Evolutionary conservation across 30 jellyfish, hydroid and myxozoan genomes (phyloP), one percentile per base, ranked within the genome.

Genomic region (Pelagia noctiluca): DNA sequence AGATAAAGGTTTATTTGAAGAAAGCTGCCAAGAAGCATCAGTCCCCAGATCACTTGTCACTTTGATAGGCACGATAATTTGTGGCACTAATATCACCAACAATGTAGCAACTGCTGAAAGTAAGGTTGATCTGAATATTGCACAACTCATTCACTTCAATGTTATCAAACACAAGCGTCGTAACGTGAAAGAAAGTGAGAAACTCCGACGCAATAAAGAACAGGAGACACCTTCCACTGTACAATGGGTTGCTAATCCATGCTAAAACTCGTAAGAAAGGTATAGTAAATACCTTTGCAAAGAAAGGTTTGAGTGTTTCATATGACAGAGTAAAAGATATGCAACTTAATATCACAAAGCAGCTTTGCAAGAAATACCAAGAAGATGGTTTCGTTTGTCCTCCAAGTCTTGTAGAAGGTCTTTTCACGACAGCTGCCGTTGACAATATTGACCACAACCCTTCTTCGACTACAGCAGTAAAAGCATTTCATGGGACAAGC

Each of bases 321-420:
- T 30, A 71, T 36, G 33, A 25, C 11, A 71, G 80, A 36, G 84
- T 71, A 19, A 29, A 32, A 11, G 78, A 32, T 21, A 35, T 71
- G 22, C 31, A 71, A 22, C 16, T 10, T 3, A 10, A 11, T 24
- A 23, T 72, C 35, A 47, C 84, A 1, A 12, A 72, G 72, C 84
- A n/a, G n/a, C n/a, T n/a, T n/a, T n/a, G n/a, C n/a, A n/a, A n/a
- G n/a, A n/a, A n/a, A n/a, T n/a, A n/a, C 32, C 23, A 72, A 5
- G 48, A 35, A 72, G 78, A 72, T 1, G 80, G 84, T 1, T 8
- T 72, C 23, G 84, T 72, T 42, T 72, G 84, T 42, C 84, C 84
- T 1, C 84, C 84, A 13, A 25, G 7, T 34, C 25, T 72, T 21
- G 46, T 22, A 72, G 22, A 37, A n/a, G 33, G 33, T 24, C 35